Evolutionary conservation across 2,888 invertebrate species (phyloP).

Genomic region (Meliscaeva auricollis): DNA sequence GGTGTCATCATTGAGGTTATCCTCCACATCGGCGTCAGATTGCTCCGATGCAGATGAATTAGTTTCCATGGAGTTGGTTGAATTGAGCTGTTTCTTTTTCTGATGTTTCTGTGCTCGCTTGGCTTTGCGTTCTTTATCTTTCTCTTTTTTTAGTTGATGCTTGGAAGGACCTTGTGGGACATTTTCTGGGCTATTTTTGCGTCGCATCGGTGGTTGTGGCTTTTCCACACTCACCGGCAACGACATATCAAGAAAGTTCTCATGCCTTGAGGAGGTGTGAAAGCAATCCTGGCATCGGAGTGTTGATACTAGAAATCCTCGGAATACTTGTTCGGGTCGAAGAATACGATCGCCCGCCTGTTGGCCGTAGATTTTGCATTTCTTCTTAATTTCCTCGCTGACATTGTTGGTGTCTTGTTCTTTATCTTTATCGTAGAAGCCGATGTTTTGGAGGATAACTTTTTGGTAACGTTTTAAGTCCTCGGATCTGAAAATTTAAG

Average conservation of each 20-base stretch:
- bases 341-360: slow-evolving; percentile 91
- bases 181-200: slow-evolving; percentile 83
- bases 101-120: slow-evolving; percentile 81
- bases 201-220: slow-evolving; percentile 88
- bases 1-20: slow-evolving; percentile 87
- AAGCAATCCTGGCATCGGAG: slow-evolving; percentile 95
- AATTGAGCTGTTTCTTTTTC: slow-evolving; percentile 77
- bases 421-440: too few relatives aligned
- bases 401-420: slow-evolving; percentile 91
- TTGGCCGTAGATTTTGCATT: slow-evolving; percentile 93
- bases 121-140: slow-evolving; percentile 85
- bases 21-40: slow-evolving; percentile 93
- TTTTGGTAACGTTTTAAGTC: slow-evolving; percentile 92
- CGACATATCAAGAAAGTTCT: slow-evolving; percentile 97
- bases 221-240: slow-evolving; percentile 93
- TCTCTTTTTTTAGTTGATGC: slow-evolving; percentile 85
- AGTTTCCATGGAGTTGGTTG: slow-evolving; percentile 52
- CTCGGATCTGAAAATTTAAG: slow-evolving; percentile 86
- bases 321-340: slow-evolving; percentile 95
- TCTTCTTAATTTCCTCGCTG: slow-evolving; percentile 90
- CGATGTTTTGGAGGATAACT: slow-evolving; percentile 91
- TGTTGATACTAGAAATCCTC: slow-evolving; percentile 95
- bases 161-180: slow-evolving; percentile 84
- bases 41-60: slow-evolving; percentile 87
- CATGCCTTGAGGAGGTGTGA: slow-evolving; percentile 93